Evolutionary conservation across 64 coral and sea anemone genomes (phyloP), one percentile per base, ranked within the genome.

Genomic region (Pocillopora verrucosa): DNA sequence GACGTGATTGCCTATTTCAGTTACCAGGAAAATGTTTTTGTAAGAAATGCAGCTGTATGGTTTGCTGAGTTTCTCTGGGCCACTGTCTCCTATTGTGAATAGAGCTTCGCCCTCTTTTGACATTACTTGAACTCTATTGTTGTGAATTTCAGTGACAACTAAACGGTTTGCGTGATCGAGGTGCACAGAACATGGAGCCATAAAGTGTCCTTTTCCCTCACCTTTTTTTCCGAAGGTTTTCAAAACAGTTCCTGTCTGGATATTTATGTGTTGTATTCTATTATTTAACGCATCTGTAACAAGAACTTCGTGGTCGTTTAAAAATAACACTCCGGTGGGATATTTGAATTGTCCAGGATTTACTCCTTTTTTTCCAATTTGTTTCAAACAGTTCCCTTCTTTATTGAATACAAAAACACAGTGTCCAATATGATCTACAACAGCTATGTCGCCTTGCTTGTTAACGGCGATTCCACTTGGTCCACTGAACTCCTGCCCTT

Each of bases 61-160:
- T 10, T 6, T 6, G 1, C 15, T 77, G 63, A 89, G 87, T 51
- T 79, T 69, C 76, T 80, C 75, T 17, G 69, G 65, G 20, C 86
- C 86, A 22, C 17, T 73, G 86, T 76, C 86, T 58, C 69, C 86
- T 75, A 89, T 63, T 61, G 30, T 89, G 76, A 77, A 89, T n/a
- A 78, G 63, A 62, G 77, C 62, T 58, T 17, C 30, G 36, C 45
- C 56, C 56, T 30, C 65, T 61, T n/a, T 67, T 34, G 76, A 59
- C 45, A 89, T 60, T 20, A 88, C 86, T 58, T 88, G 86, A 16
- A 88, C 56, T 5, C 73, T 69, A 36, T 88, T 0, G 79, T 57
- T 65, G 13, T 17, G 0, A 12, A 1, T 77, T 25, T 89, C 60
- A 60, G 72, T 61, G 4, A 78, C 74, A 34, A 89, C 45, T n/a